A percentile compares a stretch with the other conserved stretches of the same genome.
phyloP scores from a whole-genome alignment of 2,888 invertebrate species.

The Sarcophaga variegata region DNA sequence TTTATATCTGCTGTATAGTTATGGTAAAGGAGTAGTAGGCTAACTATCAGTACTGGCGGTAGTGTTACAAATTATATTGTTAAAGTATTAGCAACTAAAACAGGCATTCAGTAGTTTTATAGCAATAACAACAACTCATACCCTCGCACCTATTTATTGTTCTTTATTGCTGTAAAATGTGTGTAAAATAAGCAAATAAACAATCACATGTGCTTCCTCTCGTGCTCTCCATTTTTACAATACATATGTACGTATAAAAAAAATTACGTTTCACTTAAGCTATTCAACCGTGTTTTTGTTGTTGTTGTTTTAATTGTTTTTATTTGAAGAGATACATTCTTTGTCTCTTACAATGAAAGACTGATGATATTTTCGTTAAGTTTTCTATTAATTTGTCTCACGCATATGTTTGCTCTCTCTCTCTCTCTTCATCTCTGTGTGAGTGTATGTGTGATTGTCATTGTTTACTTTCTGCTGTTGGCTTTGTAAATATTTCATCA shows the following conservation, averaged over 20 bases:
- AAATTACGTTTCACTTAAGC: slow-evolving; percentile 45
- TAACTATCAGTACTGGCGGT: not conserved
- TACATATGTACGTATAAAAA: slow-evolving; percentile 11
- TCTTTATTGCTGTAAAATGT: slow-evolving; percentile 9
- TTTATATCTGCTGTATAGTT: not conserved
- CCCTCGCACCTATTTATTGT: no score
- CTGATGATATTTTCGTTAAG: slow-evolving; percentile 1
- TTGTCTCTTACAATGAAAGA: no score
- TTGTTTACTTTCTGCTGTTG: slow-evolving; percentile 43
- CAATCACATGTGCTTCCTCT: slow-evolving; percentile 22
- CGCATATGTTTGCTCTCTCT: slow-evolving; percentile 29
- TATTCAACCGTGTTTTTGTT: slow-evolving; percentile 9
- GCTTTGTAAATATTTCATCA: slow-evolving; percentile 60
- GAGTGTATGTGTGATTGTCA: not conserved
- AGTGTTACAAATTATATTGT: slow-evolving; percentile 48
- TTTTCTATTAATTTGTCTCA: slow-evolving; percentile 49
- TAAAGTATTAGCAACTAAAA: slow-evolving; percentile 56
- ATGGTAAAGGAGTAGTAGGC: not conserved
- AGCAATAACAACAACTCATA: no score
- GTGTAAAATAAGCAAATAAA: slow-evolving; percentile 54
- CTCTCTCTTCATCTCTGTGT: not conserved
- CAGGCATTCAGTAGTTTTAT: slow-evolving; percentile 48
- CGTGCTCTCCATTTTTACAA: not conserved
- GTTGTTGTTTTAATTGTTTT: not conserved
- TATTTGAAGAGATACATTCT: no score